phyloP scores from a whole-genome alignment of 2,113 vertebrate genomes.

The Apteryx mantelli region DNA sequence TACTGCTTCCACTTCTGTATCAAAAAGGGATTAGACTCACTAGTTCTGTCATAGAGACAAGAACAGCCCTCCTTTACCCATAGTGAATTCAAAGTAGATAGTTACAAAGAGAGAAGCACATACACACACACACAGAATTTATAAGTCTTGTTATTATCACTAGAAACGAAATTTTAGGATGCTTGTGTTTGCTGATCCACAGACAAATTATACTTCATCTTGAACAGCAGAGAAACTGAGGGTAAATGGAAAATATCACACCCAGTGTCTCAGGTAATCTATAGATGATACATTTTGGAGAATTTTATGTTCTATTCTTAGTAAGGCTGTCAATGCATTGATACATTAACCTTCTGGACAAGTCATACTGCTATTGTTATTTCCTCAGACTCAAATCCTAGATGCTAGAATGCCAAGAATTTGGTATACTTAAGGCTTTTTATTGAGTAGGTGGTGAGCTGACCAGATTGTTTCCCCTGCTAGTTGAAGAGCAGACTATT shows the following conservation, averaged over 20 bases:
- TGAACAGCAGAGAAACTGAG: constrained; percentile 1
- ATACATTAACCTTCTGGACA: constrained; percentile 23
- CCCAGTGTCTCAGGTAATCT: background rate
- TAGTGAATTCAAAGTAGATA: background rate
- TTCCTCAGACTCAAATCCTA: background rate
- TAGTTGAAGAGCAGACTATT: background rate
- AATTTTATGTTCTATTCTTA: constrained; percentile 50
- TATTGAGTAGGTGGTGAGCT: background rate
- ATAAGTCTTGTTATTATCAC: rapidly evolving
- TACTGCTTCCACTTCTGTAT: background rate
- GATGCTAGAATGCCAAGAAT: background rate
- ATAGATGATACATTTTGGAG: background rate
- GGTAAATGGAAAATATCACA: background rate
- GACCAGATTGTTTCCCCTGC: background rate
- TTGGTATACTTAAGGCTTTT: background rate
- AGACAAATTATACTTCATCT: background rate
- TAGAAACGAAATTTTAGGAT: background rate
- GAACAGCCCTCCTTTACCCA: background rate
- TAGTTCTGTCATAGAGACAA: background rate
- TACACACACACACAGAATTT: background rate
- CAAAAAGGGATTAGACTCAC: background rate
- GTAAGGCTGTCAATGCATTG: constrained; percentile 42
- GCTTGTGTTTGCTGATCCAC: background rate
- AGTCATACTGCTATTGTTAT: background rate
- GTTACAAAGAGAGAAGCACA: background rate